These are phyloP conservation scores for Eudyptes chrysolophus DNA, from an alignment of 2,113 vertebrate genomes.

Conservation along the genomic window DNA sequence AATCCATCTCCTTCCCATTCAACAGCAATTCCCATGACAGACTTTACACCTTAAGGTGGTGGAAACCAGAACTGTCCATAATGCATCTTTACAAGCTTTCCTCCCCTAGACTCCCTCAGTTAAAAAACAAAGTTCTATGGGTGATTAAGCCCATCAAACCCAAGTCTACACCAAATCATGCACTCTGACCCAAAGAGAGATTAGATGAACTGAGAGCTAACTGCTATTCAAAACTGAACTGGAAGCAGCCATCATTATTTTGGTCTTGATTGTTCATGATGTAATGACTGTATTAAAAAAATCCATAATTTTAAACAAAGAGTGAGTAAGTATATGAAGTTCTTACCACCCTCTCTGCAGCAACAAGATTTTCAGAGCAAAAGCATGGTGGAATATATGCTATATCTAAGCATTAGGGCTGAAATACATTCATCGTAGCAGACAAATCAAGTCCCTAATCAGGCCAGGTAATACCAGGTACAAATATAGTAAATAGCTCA, in stretches of 20 bases:
- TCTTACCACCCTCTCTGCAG: not conserved
- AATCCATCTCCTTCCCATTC: not conserved
- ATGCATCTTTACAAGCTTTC: not conserved
- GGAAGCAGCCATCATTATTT: not conserved
- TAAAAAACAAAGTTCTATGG: not conserved
- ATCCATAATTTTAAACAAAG: not conserved
- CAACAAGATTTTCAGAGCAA: not conserved
- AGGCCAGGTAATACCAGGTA: not conserved
- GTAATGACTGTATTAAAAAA: not conserved
- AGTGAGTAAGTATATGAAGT: not conserved
- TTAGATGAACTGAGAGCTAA: not conserved
- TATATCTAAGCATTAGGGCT: not conserved
- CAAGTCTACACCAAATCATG: not conserved
- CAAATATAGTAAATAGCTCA: not conserved
- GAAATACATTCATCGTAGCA: not conserved
- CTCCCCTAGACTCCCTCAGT: not conserved
- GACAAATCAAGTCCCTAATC: not conserved
- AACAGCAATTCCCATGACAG: not conserved
- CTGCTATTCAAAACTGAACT: not conserved
- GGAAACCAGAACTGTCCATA: not conserved
- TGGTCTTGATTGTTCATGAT: not conserved
- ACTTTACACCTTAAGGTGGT: not conserved
- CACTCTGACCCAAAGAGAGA: not conserved
- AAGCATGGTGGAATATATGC: rapidly evolving
- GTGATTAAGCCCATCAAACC: not conserved